phyloP scores from a whole-genome alignment of 1,140 invertebrate species.

The Tyrophagus putrescentiae region DNA sequence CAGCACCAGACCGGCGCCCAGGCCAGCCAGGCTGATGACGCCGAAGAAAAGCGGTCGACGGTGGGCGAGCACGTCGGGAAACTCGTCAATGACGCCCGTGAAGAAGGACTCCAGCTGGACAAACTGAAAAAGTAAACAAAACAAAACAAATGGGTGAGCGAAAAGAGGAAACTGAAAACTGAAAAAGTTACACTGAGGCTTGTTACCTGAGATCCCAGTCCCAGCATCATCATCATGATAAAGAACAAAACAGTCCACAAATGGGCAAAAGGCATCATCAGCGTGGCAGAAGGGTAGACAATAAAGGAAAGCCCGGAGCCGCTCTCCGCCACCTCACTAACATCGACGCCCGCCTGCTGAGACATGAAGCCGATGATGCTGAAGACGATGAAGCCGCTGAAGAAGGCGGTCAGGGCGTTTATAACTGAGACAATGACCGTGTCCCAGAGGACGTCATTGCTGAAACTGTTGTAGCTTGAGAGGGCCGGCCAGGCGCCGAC shows the following conservation, averaged over 20 bases:
- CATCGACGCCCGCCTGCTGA: slow-evolving; percentile 31
- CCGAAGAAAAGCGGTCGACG: slow-evolving; percentile 46
- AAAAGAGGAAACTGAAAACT: background rate
- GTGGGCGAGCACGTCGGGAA: slow-evolving; percentile 39
- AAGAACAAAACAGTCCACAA: slow-evolving; percentile 44
- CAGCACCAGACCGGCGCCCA: background rate
- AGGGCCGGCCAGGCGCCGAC: slow-evolving; percentile 89
- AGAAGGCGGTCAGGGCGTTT: slow-evolving; percentile 91
- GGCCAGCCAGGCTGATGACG: slow-evolving; percentile 40
- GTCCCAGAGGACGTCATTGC: slow-evolving; percentile 87
- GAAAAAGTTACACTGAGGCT: background rate
- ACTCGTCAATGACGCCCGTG: slow-evolving; percentile 52
- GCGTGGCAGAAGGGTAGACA: slow-evolving; percentile 42
- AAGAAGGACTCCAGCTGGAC: slow-evolving; percentile 61
- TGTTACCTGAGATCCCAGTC: slow-evolving; percentile 43
- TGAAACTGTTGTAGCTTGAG: slow-evolving; percentile 88
- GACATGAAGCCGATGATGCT: slow-evolving; percentile 65
- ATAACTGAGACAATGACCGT: slow-evolving; percentile 85
- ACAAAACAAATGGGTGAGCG: slow-evolving; percentile 10
- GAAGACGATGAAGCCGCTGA: slow-evolving; percentile 96
- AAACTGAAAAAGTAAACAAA: slow-evolving; percentile 54
- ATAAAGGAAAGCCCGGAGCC: slow-evolving; percentile 42
- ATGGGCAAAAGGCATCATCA: slow-evolving; percentile 35
- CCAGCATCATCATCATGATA: slow-evolving; percentile 45
- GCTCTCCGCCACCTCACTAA: slow-evolving; percentile 29